Evolutionary conservation across 2,888 invertebrate species (phyloP), one percentile per base, ranked within the genome.

Genomic region (Xanthorhoe spadicearia): DNA sequence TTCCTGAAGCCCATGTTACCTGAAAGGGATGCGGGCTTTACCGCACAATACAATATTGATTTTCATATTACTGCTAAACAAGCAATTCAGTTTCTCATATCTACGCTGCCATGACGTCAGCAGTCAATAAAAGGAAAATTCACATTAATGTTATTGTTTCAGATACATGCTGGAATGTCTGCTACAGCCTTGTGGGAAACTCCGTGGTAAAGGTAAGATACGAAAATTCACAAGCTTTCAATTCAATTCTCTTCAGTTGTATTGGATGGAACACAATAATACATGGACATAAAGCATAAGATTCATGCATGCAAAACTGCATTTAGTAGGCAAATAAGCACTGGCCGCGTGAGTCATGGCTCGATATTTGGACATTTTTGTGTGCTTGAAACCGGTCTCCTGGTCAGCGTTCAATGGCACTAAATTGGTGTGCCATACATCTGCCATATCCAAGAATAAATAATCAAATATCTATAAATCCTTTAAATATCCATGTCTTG

Each of bases 191-290:
- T 74, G 65, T 73, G 73, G 66, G 73, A 76, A 80, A 82, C 77
- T 72, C 75, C 72, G 75, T 80, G 77, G 81, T 85, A 76, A 86
- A 83, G 84, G 85, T 85, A 76, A 66, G 50, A 58, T n/a, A 65
- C 38, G 64, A 55, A n/a, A 3, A n/a, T 28, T 17, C 4, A 23
- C 18, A 35, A 35, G 28, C 32, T 32, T 18, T 18, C 19, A n/a
- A 57, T 35, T 50, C 38, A 57, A 57, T 57, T 13, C 49, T 28
- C 48, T 18, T 18, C 10, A 8, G 17, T 17, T 23, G 2, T 3
- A 23, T 4, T 23, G 23, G 4, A 23, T 23, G 23, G 4, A 23
- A 23, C 23, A 23, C 23, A 23, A 3, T 23, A 23, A 23, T 4
- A 23, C 23, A 23, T 23, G 4, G 23, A 23, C 23, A 23, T 23